Evolutionary conservation across 2,888 invertebrate species (phyloP).

Genomic region (Leptopterna dolabrata): DNA sequence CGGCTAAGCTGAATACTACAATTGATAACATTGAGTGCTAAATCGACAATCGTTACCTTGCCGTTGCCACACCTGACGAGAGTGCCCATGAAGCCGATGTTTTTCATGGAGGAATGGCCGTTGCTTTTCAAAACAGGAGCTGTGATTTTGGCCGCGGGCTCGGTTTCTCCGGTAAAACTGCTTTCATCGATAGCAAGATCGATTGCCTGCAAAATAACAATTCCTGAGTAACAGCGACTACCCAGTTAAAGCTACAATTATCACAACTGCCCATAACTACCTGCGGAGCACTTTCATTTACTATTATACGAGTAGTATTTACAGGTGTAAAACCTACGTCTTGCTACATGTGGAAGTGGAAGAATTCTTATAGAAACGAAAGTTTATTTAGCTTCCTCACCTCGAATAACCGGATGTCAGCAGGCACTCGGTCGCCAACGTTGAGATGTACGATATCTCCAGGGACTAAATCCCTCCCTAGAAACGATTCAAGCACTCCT

Average conservation of each 20-base stretch:
- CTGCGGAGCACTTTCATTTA: too few relatives aligned
- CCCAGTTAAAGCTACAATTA: not conserved
- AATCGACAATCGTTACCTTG: conserved; percentile 75
- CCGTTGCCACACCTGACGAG: conserved; percentile 95
- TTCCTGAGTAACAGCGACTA: too few relatives aligned
- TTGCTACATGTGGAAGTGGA: too few relatives aligned
- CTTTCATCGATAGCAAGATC: conserved; percentile 97
- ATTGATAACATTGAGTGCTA: too few relatives aligned
- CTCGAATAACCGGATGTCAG: conserved; percentile 94
- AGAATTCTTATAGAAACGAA: not conserved
- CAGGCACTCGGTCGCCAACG: conserved; percentile 96
- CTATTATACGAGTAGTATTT: not conserved
- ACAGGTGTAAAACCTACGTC: too few relatives aligned
- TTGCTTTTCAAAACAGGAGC: conserved; percentile 75
- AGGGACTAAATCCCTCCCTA: conserved; percentile 95
- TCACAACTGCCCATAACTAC: not conserved
- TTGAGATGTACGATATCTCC: conserved; percentile 94
- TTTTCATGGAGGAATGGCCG: conserved; percentile 77
- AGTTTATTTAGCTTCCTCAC: conserved; percentile 60
- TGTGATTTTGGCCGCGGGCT: conserved; percentile 85
- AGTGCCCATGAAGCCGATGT: conserved; percentile 98
- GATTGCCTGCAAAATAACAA: conserved; percentile 71
- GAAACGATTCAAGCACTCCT: conserved; percentile 86
- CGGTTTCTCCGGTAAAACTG: conserved; percentile 98
- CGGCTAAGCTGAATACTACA: too few relatives aligned